Evolutionary conservation across 2,797 vertebrate species (phyloP).

Genomic region (Macrochelys suwanniensis): DNA sequence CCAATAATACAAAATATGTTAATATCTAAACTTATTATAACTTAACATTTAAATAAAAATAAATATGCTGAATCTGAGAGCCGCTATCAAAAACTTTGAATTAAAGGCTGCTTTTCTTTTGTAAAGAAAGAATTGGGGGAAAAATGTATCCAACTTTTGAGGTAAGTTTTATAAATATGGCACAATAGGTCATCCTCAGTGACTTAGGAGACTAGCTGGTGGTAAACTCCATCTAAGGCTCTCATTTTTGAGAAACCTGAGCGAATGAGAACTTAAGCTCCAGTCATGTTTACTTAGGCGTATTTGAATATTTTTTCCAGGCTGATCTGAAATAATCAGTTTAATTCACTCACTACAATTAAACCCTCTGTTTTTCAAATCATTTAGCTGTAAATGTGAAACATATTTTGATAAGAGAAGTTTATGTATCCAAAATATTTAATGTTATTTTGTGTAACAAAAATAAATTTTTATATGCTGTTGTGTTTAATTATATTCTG

Average conservation of each 20-base stretch:
- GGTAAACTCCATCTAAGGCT: too few species aligned
- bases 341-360: background rate
- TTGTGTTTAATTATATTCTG: background rate
- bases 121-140: background rate
- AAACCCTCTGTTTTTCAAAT: background rate
- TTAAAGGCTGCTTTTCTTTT: background rate
- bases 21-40: too few species aligned
- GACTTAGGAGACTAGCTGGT: background rate
- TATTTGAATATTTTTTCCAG: background rate
- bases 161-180: background rate
- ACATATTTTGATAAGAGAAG: background rate
- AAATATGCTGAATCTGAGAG: too few species aligned
- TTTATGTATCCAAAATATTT: background rate
- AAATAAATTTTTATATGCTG: background rate
- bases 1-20: too few species aligned
- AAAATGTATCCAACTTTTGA: background rate
- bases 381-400: background rate
- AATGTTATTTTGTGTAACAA: background rate
- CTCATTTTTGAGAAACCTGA: background rate
- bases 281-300: background rate
- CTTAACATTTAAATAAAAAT: too few species aligned
- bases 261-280: background rate
- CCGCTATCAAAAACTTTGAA: too few species aligned
- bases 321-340: background rate
- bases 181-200: background rate